phyloP scores from a whole-genome alignment of 2,113 vertebrate species.

The Pelvicachromis taeniatus region DNA sequence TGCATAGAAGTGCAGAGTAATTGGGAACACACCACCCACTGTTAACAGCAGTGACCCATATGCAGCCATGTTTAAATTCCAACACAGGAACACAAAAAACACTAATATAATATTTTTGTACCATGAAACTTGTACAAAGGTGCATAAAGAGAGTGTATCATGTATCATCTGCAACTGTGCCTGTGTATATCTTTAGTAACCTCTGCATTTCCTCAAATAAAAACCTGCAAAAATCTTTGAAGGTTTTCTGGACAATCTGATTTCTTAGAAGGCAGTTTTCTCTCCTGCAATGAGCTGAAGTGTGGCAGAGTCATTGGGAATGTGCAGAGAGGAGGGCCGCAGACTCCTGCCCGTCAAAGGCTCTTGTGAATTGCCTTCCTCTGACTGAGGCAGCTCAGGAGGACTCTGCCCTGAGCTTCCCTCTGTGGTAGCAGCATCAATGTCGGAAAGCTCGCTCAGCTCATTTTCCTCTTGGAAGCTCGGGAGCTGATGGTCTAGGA shows the following conservation, averaged over 20 bases:
- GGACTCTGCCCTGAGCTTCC: not conserved
- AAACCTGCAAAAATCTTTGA: not conserved
- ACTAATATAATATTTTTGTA: not conserved
- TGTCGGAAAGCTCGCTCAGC: not conserved
- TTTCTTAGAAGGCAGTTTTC: constrained; percentile 72
- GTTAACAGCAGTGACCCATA: not conserved
- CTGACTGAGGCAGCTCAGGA: not conserved
- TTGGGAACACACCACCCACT: not conserved
- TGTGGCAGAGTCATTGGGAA: constrained; percentile 62
- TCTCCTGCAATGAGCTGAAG: constrained; percentile 68
- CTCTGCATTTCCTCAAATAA: not conserved
- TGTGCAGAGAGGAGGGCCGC: constrained; percentile 51
- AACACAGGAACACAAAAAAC: not conserved
- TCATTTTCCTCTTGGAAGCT: constrained; percentile 17
- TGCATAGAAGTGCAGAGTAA: not conserved
- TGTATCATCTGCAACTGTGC: not conserved
- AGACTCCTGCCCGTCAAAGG: not conserved
- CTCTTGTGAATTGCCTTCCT: constrained; percentile 23
- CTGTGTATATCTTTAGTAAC: not conserved
- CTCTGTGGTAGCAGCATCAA: not conserved
- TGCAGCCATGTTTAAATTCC: not conserved
- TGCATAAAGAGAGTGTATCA: not conserved
- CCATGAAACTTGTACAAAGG: not conserved
- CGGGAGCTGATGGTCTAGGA: constrained; percentile 36
- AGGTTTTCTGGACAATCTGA: not conserved